Base-by-base conservation (phyloP, 2,797 vertebrate genomes). In the Pantherophis alleghaniensis region DNA sequence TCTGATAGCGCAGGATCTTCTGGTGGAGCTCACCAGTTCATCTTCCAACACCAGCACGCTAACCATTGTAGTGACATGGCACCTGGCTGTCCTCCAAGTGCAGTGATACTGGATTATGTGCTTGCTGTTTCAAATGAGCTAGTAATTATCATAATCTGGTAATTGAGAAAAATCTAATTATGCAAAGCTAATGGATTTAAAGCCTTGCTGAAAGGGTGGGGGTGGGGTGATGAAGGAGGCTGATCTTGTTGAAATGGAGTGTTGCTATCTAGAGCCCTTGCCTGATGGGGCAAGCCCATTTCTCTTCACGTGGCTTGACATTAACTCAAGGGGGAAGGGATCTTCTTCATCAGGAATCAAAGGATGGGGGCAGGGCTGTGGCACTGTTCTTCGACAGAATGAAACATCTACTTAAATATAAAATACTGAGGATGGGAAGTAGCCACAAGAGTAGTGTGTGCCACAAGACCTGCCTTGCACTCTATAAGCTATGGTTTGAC, bases 81-180 rank as follows among this genome's bases (percentile, higher is more conserved):
- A 91, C 93, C 94, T 97, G 97, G 96, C 94, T 0, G 10, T 0
- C 0, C 91, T 96, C 97, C 97, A 97, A 94, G 92, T 0, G 0
- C 7, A 94, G 95, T 96, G 94, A 96, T 96, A 96, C 96, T 0
- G 97, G 97, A 97, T 97, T 97, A 97, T 95, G 96, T 88, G 95
- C 93, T 96, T 95, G 94, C 96, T 97, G 91, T 96, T 96, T 88
- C 96, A 97, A 97, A 97, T 96, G 96, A 97, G 96, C 95, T 95
- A 96, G 97, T 97, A 97, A 97, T 97, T 97, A 97, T 97, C 97
- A 97, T 97, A 97, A 97, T 97, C 97, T 97, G 96, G 97, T 97
- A 97, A 97, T 97, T 97, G 97, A 97, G 97, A 97, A 97, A 97
- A 97, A 97, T 97, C 97, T 97, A 97, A 97, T 97, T 97, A 97